Evolutionary conservation across 2,888 invertebrate species (phyloP), one percentile per base, ranked within the genome.

Genomic region (Actias luna): DNA sequence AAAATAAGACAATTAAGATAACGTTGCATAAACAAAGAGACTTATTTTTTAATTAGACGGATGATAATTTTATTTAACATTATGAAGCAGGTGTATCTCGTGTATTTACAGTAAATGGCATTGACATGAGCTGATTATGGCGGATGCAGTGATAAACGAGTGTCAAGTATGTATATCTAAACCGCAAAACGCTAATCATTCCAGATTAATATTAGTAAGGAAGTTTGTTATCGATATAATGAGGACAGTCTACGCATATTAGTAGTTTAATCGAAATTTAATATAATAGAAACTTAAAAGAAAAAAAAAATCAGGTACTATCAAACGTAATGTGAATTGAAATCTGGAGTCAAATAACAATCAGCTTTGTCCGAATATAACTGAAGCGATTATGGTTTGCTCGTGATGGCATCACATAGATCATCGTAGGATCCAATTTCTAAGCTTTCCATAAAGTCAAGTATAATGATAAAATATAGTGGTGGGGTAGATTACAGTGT

Each of bases 1-100:
- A 29, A 29, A 55, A 55, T 55, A 55, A 55, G 55, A 55, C 55
- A 55, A 29, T 29, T 29, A 29, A 55, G 55, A 55, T 55, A 55
- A 55, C 29, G n/a, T 29, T 29, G 55, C 29, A 55, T 55, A 55
- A 55, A 55, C 55, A 55, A 55, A 27, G n/a, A 29, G 29, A n/a
- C 5, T 55, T 55, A 29, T 29, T 16, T 29, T 55, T 55, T 55
- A 55, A 55, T 55, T 55, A 55, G 29, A 27, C 29, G n/a, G 16
- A 29, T 55, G 55, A 55, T 55, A 55, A 55, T 16, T 55, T 55
- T 29, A 55, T 29, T 55, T n/a, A 16, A 27, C 16, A 29, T 29
- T 16, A 2, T n/a, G n/a, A 55, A n/a, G 55, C 55, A 55, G 55
- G 55, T 55, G 55, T 55, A 29, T 29, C 55, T 55, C 29, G 5